Percentiles rank a stretch among this genome's conserved stretches.
Conservation (phyloP, 2,113 vertebrate species). For the Zosterops hypoxanthus region DNA sequence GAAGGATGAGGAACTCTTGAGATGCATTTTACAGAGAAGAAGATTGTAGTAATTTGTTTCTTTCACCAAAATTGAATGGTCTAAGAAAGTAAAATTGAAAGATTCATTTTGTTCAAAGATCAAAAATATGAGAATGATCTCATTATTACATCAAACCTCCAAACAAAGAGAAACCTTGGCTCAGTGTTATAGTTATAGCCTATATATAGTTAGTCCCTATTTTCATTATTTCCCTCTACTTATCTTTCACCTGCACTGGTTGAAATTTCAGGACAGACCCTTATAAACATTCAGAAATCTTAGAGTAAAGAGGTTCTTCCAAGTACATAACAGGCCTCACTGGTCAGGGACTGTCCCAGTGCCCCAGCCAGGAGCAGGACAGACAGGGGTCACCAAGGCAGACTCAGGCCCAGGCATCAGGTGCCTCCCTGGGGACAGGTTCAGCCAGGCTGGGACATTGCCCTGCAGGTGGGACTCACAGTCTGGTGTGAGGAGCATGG, state of each 20-base stretch:
- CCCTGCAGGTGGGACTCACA: rapidly evolving
- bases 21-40: neutral
- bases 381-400: neutral
- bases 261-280: neutral
- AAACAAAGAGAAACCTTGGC: neutral
- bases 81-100: neutral
- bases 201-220: neutral
- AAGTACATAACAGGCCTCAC: neutral
- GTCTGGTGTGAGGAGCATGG: too few relatives aligned
- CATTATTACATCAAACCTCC: neutral
- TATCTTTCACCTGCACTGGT: neutral
- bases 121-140: neutral
- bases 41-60: neutral
- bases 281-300: neutral
- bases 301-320: neutral
- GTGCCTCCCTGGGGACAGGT: neutral
- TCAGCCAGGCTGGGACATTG: rapidly evolving
- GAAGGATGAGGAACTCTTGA: neutral
- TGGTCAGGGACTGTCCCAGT: rapidly evolving
- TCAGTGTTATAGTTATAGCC: neutral
- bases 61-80: neutral
- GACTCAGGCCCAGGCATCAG: rapidly evolving
- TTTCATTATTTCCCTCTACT: neutral
- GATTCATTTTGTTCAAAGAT: neutral
- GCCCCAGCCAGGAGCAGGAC: rapidly evolving